Base-by-base conservation (phyloP, 2,797 vertebrate species). In the Paedocypris micromegethes region DNA sequence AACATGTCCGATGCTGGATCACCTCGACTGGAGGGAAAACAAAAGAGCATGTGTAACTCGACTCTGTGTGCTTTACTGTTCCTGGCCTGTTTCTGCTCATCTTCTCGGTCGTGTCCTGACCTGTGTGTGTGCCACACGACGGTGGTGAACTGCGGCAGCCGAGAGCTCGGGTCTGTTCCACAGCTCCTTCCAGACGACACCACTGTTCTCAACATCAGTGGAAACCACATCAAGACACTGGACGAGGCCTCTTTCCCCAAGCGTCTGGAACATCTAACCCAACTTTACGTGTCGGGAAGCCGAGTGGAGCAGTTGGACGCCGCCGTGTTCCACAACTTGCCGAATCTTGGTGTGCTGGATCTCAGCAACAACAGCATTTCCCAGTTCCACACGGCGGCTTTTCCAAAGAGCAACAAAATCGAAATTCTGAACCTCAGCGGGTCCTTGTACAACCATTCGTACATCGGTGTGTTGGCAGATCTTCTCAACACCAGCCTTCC, bases 211-310 rank as follows among this genome's bases (percentile, higher is more conserved):
- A 89, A 91, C 78, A 80, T 98, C 72, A 93, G 88, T 0, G 92
- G 92, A 66, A 96, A 92, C 81, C 74, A 52, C 9, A 90, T 98
- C 69, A 66, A 51, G 3, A 53, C 55, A 3, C 84, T 98, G 54
- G 79, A 78, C 0, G 42, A 76, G 9, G 82, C 83, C 39, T 92
- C 94, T 40, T 96, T 98, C 73, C 77, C 88, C 3, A 79, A 50
- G 1, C 81, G 79, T 5, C 84, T 94, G 68, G 77, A 88, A 0
- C 83, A 88, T 54, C 85, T 98, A 68, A 80, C 87, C 51, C 73
- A 87, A 53, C 89, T 98, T 59, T 84, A 92, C 86, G 89, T 96
- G 65, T 90, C 87, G n/a, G 86, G 87, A 65, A 97, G 92, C 82
- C 83, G 81, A 75, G 76, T 99, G 64, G 68, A 76, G 74, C 56